These are phyloP conservation scores for Leptestheria dahalacensis DNA, from an alignment of 1,140 invertebrate genomes.

Conservation along the genomic window DNA sequence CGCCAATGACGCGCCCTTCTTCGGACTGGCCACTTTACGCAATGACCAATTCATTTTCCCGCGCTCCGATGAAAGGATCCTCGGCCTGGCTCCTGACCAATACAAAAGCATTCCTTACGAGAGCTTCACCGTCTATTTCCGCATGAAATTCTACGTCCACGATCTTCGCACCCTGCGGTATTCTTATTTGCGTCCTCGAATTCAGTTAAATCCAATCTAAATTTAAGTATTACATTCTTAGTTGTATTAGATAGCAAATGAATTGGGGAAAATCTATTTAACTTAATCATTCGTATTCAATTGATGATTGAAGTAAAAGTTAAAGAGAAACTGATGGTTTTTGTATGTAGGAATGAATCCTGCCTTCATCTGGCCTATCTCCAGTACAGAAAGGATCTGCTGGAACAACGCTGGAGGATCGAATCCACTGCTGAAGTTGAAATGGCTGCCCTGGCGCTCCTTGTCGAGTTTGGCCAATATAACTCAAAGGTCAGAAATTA, in stretches of 20 bases:
- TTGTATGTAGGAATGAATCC: not conserved
- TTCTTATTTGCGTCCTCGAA: not conserved
- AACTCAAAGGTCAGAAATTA: not conserved
- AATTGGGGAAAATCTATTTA: too few relatives aligned
- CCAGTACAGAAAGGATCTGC: slow-evolving; percentile 10
- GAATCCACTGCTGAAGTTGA: slow-evolving; percentile 1
- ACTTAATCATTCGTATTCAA: too few relatives aligned
- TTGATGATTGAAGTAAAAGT: too few relatives aligned
- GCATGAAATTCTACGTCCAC: slow-evolving; percentile 10
- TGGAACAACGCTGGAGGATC: slow-evolving; percentile 11
- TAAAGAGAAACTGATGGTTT: too few relatives aligned
- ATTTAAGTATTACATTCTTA: too few relatives aligned
- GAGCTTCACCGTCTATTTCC: slow-evolving; percentile 11
- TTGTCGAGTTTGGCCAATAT: slow-evolving; percentile 7
- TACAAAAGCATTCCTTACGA: slow-evolving; percentile 11
- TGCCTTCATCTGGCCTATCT: slow-evolving; percentile 11
- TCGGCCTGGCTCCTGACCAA: slow-evolving; percentile 7
- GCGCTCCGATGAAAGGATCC: not conserved
- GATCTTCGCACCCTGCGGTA: not conserved
- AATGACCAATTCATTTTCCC: slow-evolving; percentile 11
- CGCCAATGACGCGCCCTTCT: slow-evolving; percentile 4
- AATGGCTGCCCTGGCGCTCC: slow-evolving; percentile 6
- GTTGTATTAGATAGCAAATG: too few relatives aligned
- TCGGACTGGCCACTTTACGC: slow-evolving; percentile 5
- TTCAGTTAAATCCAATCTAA: not conserved